Evolutionary conservation across 2,797 vertebrate species (phyloP).

Genomic region (Gadopsis marmoratus): DNA sequence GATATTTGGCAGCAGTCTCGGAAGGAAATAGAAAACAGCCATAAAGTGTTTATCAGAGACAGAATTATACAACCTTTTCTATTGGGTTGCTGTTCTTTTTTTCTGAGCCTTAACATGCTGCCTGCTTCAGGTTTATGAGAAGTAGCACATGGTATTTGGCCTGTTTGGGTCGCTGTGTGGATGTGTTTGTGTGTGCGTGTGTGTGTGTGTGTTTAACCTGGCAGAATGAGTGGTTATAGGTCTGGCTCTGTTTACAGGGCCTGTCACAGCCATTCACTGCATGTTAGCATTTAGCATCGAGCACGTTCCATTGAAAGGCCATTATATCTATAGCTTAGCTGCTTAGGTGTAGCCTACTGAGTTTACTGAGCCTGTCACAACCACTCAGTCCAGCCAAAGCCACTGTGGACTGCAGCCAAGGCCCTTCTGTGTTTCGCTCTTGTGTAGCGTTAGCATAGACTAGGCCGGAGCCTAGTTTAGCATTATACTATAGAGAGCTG

Average conservation of each 20-base stretch:
- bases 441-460: slow-evolving; percentile 46
- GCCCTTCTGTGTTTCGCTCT: slow-evolving; percentile 40
- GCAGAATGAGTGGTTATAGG: slow-evolving; percentile 69
- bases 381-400: slow-evolving; percentile 63
- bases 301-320: slow-evolving; percentile 68
- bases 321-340: slow-evolving; percentile 72
- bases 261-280: slow-evolving; percentile 78
- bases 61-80: slow-evolving; percentile 78
- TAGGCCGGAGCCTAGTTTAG: slow-evolving; percentile 46
- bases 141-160: slow-evolving; percentile 82
- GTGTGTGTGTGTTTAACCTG: slow-evolving; percentile 69
- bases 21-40: slow-evolving; percentile 82
- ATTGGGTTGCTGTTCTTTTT: slow-evolving; percentile 72
- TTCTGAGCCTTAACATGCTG: slow-evolving; percentile 63
- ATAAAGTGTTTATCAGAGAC: slow-evolving; percentile 80
- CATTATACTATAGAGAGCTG: slow-evolving; percentile 58
- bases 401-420: slow-evolving; percentile 60
- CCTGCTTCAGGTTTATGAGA: slow-evolving; percentile 78
- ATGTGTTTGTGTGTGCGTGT: slow-evolving; percentile 29
- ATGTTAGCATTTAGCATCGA: slow-evolving; percentile 74
- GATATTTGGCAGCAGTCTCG: slow-evolving; percentile 72
- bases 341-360: slow-evolving; percentile 70
- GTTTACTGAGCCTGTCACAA: slow-evolving; percentile 77
- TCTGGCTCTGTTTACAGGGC: slow-evolving; percentile 76
- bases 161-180: slow-evolving; percentile 51